These are phyloP conservation scores for Malurus leucopterus DNA, from an alignment of 2,797 vertebrate species.

Conservation along the genomic window DNA sequence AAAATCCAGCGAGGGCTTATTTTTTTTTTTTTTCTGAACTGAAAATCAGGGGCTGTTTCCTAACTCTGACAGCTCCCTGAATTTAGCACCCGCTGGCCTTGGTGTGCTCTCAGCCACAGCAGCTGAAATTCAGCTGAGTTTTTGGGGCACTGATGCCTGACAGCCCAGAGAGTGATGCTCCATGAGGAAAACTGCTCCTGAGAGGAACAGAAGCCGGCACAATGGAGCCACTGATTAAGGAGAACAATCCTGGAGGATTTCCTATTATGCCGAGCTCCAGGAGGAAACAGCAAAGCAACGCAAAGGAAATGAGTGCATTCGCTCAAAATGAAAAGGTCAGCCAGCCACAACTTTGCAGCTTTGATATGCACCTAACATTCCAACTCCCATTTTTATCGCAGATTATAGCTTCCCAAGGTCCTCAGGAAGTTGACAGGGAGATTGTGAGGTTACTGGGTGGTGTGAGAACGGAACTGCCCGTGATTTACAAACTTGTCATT, in stretches of 20 bases:
- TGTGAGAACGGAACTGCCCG: slow-evolving; percentile 51
- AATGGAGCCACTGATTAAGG: slow-evolving; percentile 36
- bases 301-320: slow-evolving; percentile 50
- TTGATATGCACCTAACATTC: slow-evolving; percentile 11
- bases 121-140: background rate
- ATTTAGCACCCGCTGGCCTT: background rate
- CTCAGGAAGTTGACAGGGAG: slow-evolving; percentile 44
- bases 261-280: slow-evolving; percentile 14
- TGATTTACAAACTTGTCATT: slow-evolving; percentile 39
- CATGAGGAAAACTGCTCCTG: background rate
- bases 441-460: slow-evolving; percentile 37
- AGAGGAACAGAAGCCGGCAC: slow-evolving; percentile 9
- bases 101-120: background rate
- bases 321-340: slow-evolving; percentile 52
- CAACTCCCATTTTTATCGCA: slow-evolving; percentile 45
- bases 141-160: background rate
- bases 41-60: background rate
- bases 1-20: background rate
- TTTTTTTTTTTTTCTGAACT: background rate
- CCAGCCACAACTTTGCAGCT: slow-evolving; percentile 25
- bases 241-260: slow-evolving; percentile 49
- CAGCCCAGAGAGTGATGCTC: background rate
- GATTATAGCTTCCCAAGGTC: slow-evolving; percentile 44
- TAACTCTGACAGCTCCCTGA: background rate
- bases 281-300: slow-evolving; percentile 27